Percentiles rank a stretch among this genome's conserved stretches.
Conservation (phyloP, 2,888 invertebrate species). For the Helobdella robusta region DNA sequence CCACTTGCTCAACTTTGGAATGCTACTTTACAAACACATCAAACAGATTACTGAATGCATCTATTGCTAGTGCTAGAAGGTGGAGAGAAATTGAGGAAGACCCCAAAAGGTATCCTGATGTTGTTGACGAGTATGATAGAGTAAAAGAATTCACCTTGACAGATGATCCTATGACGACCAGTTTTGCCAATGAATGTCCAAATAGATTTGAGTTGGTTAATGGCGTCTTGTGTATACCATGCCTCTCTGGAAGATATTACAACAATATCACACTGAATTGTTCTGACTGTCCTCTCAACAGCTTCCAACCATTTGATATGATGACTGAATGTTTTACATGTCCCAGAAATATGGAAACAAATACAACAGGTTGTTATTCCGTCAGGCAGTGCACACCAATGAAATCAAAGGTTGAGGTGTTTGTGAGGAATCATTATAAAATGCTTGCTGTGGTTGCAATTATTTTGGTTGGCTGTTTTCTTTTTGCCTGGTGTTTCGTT, state of each 20-base stretch:
- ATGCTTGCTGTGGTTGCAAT: slow-evolving; percentile 1
- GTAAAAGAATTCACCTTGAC: slow-evolving; percentile 18
- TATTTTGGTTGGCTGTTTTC: background rate
- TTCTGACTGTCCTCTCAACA: slow-evolving; percentile 8
- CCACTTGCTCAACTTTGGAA: slow-evolving; percentile 10
- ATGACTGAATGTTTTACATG: slow-evolving; percentile 10
- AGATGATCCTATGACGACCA: background rate
- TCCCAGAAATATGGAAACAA: background rate
- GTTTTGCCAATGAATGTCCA: background rate
- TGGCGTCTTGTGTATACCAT: slow-evolving; percentile 21
- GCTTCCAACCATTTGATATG: slow-evolving; percentile 8
- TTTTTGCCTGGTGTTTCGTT: background rate
- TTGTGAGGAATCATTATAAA: too few relatives aligned
- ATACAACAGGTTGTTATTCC: background rate
- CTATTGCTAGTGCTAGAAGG: slow-evolving; percentile 14
- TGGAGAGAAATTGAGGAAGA: slow-evolving; percentile 14
- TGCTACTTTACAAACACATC: slow-evolving; percentile 13
- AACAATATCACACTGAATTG: slow-evolving; percentile 13
- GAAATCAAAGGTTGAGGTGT: background rate
- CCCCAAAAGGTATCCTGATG: slow-evolving; percentile 5
- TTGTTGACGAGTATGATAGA: background rate
- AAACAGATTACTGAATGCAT: slow-evolving; percentile 6
- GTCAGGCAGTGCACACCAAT: background rate
- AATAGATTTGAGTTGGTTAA: slow-evolving; percentile 3
- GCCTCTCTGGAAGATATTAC: slow-evolving; percentile 12